Evolutionary conservation across 2,888 invertebrate species (phyloP).

Genomic region (Keiferia lycopersicella): DNA sequence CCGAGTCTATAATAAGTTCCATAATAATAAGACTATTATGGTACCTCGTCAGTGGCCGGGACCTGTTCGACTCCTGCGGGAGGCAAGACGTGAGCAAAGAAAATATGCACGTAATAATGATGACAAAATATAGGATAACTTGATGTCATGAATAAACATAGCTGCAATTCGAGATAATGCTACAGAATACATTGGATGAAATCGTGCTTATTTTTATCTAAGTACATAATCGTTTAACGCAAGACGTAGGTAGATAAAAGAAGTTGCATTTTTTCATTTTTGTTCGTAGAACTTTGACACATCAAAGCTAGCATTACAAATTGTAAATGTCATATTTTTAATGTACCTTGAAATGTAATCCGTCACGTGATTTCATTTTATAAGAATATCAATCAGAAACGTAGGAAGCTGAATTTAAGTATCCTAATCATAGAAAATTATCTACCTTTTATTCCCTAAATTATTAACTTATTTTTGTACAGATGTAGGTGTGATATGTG

Average conservation of each 20-base stretch:
- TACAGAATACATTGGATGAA: neutral
- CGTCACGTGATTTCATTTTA: no score
- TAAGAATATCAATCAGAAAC: no score
- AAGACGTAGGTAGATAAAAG: neutral
- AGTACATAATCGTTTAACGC: neutral
- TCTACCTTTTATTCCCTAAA: no score
- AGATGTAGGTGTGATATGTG: no score
- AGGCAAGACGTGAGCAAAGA: constrained; percentile 17
- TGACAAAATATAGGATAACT: constrained; percentile 28
- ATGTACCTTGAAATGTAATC: no score
- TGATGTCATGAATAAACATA: constrained; percentile 14
- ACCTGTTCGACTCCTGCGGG: constrained; percentile 39
- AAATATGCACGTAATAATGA: constrained; percentile 26
- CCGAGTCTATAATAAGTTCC: constrained; percentile 35
- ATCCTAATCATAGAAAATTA: no score
- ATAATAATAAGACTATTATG: constrained; percentile 37
- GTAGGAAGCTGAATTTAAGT: no score
- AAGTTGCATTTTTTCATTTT: neutral
- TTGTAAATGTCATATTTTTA: no score
- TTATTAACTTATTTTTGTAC: no score
- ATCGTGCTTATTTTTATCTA: neutral
- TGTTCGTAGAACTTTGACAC: neutral
- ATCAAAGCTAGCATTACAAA: neutral
- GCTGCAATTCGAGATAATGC: neutral
- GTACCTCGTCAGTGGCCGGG: constrained; percentile 35